phyloP scores from a whole-genome alignment of 2,888 invertebrate species.

The Neoaliturus tenellus region DNA sequence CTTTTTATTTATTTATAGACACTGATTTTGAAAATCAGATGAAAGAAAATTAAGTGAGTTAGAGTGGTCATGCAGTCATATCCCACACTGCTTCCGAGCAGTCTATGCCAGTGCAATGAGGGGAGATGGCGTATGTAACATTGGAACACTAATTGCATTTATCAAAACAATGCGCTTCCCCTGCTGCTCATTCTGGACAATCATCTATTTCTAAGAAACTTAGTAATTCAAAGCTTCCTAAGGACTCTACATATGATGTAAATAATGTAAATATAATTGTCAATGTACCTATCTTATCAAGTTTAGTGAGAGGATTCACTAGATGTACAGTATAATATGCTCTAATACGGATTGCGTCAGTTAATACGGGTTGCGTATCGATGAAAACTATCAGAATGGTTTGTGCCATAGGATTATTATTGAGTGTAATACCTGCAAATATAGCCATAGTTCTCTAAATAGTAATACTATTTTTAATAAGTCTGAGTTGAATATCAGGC shows the following conservation, averaged over 20 bases:
- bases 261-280: constrained; percentile 47
- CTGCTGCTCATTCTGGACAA: not conserved
- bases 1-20: no score
- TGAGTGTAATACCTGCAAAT: constrained; percentile 22
- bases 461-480: constrained; percentile 1
- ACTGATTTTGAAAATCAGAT: no score
- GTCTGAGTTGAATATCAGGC: constrained; percentile 32
- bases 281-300: constrained; percentile 16
- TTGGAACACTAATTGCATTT: no score
- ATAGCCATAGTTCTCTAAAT: not conserved
- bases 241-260: constrained; percentile 22
- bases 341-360: constrained; percentile 4
- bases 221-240: constrained; percentile 40
- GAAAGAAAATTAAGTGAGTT: no score
- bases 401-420: constrained; percentile 10
- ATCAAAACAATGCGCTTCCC: not conserved
- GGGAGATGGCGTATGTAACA: not conserved
- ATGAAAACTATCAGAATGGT: constrained; percentile 26
- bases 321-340: constrained; percentile 37
- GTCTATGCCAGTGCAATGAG: no score
- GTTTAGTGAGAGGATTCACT: constrained; percentile 34
- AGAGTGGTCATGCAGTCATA: no score
- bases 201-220: constrained; percentile 45
- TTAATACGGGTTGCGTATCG: no score
- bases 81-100: no score